phyloP scores from a whole-genome alignment of 2,113 vertebrate genomes.

The Spea bombifrons region DNA sequence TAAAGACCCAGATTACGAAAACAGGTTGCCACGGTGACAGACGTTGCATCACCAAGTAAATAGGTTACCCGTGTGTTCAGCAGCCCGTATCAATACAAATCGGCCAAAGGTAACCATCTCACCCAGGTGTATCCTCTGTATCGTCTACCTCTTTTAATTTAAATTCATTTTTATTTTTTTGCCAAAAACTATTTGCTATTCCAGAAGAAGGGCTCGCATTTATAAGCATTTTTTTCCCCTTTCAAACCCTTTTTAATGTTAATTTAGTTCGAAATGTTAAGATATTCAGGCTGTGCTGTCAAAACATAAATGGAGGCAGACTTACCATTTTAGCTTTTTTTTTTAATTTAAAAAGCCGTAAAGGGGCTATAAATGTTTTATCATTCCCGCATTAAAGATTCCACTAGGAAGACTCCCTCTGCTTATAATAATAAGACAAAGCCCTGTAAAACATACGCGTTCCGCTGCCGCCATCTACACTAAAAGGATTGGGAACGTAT shows the following conservation, averaged over 20 bases:
- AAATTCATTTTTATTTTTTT: neutral
- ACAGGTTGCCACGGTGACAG: neutral
- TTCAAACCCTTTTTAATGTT: constrained; percentile 4
- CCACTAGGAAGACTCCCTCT: neutral
- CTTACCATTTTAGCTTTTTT: neutral
- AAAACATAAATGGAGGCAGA: constrained; percentile 9
- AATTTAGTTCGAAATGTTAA: constrained; percentile 20
- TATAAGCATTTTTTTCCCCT: too few species aligned
- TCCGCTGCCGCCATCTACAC: too few species aligned
- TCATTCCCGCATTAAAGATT: constrained; percentile 17
- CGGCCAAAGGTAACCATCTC: neutral
- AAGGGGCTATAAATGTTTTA: constrained; percentile 33
- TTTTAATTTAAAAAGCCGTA: constrained; percentile 9
- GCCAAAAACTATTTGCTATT: too few species aligned
- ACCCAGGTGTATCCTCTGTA: neutral
- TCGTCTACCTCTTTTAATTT: neutral
- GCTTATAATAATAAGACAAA: neutral
- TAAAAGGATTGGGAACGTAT: too few species aligned
- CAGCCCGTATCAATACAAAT: neutral
- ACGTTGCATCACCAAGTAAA: neutral
- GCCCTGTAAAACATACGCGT: neutral
- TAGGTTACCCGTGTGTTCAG: neutral
- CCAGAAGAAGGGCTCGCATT: too few species aligned
- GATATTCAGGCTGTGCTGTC: constrained; percentile 10
- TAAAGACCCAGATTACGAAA: neutral